Percentiles rank a stretch among this genome's conserved stretches.
phyloP scores from a whole-genome alignment of 2,797 vertebrate genomes.

The Dendrocincla fuliginosa region DNA sequence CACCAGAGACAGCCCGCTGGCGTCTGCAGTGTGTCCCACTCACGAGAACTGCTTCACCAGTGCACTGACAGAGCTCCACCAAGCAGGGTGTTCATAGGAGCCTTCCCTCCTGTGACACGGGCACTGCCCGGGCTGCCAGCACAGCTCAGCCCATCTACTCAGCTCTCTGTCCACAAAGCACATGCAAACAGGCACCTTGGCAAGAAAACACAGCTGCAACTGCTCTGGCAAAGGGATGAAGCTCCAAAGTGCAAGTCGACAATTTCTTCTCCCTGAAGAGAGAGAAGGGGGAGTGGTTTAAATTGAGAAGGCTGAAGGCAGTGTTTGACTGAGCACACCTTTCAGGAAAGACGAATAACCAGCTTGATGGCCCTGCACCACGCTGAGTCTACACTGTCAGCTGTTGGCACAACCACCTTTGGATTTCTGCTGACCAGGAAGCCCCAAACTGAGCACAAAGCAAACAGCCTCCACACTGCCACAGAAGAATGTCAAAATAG shows the following conservation, averaged over 20 bases:
- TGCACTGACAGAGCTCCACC: neutral
- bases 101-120: neutral
- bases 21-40: neutral
- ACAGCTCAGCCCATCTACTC: neutral
- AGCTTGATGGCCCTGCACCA: neutral
- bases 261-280: neutral
- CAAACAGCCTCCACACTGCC: neutral
- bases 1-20: neutral
- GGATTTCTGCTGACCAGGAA: neutral
- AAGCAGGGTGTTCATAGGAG: neutral
- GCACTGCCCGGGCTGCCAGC: neutral
- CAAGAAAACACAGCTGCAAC: neutral
- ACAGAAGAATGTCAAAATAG: neutral
- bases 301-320: neutral
- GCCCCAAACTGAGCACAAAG: neutral
- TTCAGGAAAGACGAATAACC: neutral
- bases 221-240: neutral
- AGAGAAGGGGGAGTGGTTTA: no score
- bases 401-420: neutral
- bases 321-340: neutral
- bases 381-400: rapidly evolving
- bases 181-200: neutral
- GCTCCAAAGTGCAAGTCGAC: neutral
- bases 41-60: neutral
- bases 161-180: neutral